A percentile compares a stretch with the other conserved stretches of the same genome.
These are phyloP conservation scores for Gnathonemus longibarbis DNA, from an alignment of 2,113 vertebrate genomes.

Conservation along the genomic window DNA sequence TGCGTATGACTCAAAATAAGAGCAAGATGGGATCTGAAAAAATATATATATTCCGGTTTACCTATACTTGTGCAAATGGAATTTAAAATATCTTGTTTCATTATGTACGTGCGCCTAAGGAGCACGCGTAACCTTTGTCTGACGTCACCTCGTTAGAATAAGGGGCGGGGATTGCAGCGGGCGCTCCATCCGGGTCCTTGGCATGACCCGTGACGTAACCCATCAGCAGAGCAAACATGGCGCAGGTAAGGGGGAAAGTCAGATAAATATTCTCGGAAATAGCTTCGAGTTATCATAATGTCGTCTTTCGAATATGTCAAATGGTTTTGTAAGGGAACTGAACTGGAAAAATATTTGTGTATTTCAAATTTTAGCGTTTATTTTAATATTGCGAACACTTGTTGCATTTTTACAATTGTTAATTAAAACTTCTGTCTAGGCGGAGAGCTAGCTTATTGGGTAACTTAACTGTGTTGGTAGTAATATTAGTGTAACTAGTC, in stretches of 20 bases:
- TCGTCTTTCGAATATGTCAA: not conserved
- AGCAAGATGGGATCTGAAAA: not conserved
- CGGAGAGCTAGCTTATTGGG: not conserved
- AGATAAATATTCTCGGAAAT: not conserved
- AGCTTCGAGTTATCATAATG: no score
- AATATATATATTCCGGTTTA: not conserved
- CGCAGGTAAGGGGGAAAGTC: constrained; percentile 46
- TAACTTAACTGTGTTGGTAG: constrained; percentile 6
- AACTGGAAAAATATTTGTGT: not conserved
- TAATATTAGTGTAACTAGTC: not conserved
- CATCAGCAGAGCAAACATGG: constrained; percentile 40
- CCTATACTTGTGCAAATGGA: not conserved
- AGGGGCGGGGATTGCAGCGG: not conserved
- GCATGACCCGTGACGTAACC: constrained; percentile 37
- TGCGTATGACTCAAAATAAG: not conserved
- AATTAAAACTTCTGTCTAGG: constrained; percentile 6
- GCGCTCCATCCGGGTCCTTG: constrained; percentile 33
- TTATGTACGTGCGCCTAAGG: not conserved
- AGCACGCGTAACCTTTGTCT: not conserved
- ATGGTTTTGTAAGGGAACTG: not conserved
- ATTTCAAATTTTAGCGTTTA: not conserved
- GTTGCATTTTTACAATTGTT: constrained; percentile 10
- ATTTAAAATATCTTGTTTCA: not conserved
- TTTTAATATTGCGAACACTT: not conserved
- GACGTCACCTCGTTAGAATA: not conserved